Percentiles rank a stretch among this genome's conserved stretches.
phyloP scores from a whole-genome alignment of 1,140 invertebrate genomes.

The Delia radicum region DNA sequence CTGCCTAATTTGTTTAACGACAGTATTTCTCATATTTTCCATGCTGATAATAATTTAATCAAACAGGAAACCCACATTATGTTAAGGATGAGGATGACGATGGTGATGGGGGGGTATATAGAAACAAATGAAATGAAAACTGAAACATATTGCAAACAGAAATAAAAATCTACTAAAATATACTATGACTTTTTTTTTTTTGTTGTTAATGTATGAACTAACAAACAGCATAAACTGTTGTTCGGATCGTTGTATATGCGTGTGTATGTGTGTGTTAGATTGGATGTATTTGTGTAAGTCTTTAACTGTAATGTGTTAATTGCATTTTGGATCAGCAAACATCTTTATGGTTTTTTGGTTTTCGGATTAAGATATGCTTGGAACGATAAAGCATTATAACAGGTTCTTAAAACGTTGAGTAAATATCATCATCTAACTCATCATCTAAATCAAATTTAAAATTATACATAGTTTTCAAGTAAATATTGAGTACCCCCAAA shows the following conservation, averaged over 20 bases:
- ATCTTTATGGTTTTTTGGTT: background rate
- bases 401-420: constrained; percentile 16
- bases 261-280: background rate
- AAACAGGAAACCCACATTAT: background rate
- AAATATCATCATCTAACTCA: background rate
- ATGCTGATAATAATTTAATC: background rate
- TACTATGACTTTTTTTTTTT: background rate
- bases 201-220: background rate
- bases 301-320: constrained; percentile 19
- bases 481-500: too few relatives aligned
- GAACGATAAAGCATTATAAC: background rate
- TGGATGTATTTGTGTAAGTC: background rate
- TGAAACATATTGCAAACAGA: background rate
- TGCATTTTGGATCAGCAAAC: constrained; percentile 17
- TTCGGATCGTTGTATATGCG: background rate
- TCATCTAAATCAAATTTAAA: background rate
- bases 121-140: background rate
- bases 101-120: background rate
- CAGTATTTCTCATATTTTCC: background rate
- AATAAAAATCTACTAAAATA: background rate
- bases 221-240: background rate
- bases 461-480: too few relatives aligned
- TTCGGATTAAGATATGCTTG: background rate
- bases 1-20: constrained; percentile 19
- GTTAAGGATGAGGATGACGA: background rate